Percentiles rank a stretch among this genome's conserved stretches.
phyloP scores from a whole-genome alignment of 2,113 vertebrate genomes.

The Megaptera novaeangliae region DNA sequence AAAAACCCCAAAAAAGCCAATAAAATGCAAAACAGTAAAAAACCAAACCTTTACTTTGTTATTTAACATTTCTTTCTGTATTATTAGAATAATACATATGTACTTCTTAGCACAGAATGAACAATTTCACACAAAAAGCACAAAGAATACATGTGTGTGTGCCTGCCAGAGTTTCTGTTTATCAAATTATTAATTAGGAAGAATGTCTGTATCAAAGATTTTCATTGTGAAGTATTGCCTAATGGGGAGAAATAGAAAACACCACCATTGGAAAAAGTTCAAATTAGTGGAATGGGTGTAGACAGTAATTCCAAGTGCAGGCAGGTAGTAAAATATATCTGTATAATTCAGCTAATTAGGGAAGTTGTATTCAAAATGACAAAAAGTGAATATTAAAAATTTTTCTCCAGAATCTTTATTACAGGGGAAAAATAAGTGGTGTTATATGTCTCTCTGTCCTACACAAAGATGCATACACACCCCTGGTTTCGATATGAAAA shows the following conservation, averaged over 20 bases:
- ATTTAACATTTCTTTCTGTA: not conserved
- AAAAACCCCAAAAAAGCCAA: not conserved
- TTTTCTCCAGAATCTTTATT: not conserved
- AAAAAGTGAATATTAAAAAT: not conserved
- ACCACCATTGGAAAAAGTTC: not conserved
- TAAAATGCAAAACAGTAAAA: not conserved
- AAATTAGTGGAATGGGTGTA: not conserved
- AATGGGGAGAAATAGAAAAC: not conserved
- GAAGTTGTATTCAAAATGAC: not conserved
- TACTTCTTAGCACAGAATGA: not conserved
- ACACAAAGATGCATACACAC: not conserved
- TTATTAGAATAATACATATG: not conserved
- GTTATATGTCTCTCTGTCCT: not conserved
- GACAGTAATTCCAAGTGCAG: not conserved
- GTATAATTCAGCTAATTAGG: not conserved
- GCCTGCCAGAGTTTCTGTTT: not conserved
- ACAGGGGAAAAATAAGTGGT: not conserved
- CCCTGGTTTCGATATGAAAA: not conserved
- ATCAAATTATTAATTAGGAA: conserved; percentile 19
- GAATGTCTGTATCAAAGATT: not conserved
- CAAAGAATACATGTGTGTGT: not conserved
- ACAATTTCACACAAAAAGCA: not conserved
- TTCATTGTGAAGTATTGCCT: not conserved
- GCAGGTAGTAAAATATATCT: not conserved
- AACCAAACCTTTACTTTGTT: not conserved